Conservation (phyloP, 2,113 vertebrate species). For the Hydrochoerus hydrochaeris region DNA sequence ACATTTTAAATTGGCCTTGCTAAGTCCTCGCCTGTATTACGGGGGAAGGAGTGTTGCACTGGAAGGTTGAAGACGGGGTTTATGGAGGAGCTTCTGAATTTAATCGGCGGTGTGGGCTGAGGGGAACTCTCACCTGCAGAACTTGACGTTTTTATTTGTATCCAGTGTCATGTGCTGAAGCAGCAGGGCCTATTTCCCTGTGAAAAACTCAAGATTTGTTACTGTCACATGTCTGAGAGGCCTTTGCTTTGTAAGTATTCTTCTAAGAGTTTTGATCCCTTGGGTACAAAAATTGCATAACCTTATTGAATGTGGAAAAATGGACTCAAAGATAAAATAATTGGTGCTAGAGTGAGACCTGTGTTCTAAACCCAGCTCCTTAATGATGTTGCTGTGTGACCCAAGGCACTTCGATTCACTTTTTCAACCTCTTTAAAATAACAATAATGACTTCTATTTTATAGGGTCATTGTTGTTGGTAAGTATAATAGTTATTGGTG, state of each 20-base stretch:
- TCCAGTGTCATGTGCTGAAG: neutral
- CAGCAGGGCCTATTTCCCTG: neutral
- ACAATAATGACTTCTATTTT: neutral
- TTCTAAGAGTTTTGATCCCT: neutral
- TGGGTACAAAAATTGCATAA: neutral
- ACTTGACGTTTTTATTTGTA: neutral
- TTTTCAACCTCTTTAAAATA: neutral
- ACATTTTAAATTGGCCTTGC: neutral
- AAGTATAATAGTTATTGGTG: neutral
- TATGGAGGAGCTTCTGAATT: neutral
- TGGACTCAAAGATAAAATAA: neutral
- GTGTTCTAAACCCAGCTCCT: neutral
- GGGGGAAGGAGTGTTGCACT: neutral
- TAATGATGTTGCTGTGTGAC: neutral
- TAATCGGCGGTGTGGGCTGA: neutral
- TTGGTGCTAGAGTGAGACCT: neutral
- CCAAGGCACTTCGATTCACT: too few relatives aligned
- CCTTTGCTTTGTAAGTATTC: neutral
- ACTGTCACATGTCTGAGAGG: neutral
- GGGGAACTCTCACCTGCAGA: neutral
- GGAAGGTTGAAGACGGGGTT: fast-evolving
- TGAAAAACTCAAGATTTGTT: neutral
- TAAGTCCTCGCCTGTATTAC: fast-evolving
- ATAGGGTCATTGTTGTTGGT: neutral
- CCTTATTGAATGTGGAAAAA: neutral